Evolutionary conservation across 2,888 invertebrate species (phyloP).

Genomic region (Tholera decimalis): DNA sequence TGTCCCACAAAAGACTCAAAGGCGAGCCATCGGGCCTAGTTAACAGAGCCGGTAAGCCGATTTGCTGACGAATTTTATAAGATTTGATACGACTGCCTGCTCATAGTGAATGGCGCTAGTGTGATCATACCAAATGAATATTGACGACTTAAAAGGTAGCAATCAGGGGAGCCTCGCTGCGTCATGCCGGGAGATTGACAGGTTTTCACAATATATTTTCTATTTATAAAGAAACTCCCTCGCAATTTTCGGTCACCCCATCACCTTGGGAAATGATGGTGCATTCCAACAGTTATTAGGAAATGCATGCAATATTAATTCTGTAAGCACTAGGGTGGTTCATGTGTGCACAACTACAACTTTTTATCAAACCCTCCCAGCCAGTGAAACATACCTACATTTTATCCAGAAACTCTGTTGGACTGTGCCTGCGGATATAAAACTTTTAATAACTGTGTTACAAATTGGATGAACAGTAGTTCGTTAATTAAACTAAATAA

Average conservation of each 20-base stretch:
- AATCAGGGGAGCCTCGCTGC: slow-evolving; percentile 23
- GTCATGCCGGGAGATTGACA: slow-evolving; percentile 27
- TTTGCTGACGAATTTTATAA: slow-evolving; percentile 67
- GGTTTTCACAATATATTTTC: slow-evolving; percentile 45
- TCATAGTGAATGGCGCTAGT: slow-evolving; percentile 49
- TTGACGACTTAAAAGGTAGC: slow-evolving; percentile 64
- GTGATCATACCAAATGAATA: slow-evolving; percentile 55
- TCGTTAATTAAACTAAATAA: slow-evolving; percentile 32
- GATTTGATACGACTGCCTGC: slow-evolving; percentile 60
- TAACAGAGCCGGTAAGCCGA: slow-evolving; percentile 67
- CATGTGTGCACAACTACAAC: neutral
- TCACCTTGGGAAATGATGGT: slow-evolving; percentile 57
- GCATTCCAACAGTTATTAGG: slow-evolving; percentile 48
- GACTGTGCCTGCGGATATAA: slow-evolving; percentile 3
- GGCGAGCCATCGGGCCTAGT: slow-evolving; percentile 57
- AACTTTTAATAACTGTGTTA: slow-evolving; percentile 20
- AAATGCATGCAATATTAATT: slow-evolving; percentile 56
- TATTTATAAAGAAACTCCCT: slow-evolving; percentile 52
- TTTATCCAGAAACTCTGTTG: neutral
- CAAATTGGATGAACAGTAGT: neutral
- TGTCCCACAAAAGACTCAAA: slow-evolving; percentile 67
- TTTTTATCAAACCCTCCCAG: neutral
- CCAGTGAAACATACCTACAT: neutral
- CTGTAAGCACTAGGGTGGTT: slow-evolving; percentile 28
- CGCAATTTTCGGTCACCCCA: slow-evolving; percentile 29